phyloP scores from a whole-genome alignment of 2,113 vertebrate genomes.

The Todiramphus saurophagus region DNA sequence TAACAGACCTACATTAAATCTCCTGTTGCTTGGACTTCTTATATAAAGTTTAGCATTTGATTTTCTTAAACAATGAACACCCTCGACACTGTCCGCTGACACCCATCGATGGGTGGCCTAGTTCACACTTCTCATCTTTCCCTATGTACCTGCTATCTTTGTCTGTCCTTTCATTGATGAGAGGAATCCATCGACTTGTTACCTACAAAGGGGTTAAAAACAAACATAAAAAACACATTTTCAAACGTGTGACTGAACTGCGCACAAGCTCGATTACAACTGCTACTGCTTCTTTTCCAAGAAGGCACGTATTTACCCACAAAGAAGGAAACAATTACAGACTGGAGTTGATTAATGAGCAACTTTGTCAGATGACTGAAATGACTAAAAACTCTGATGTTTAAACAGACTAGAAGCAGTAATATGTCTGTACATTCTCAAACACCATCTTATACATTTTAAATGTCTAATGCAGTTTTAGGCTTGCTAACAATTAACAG shows the following conservation, averaged over 20 bases:
- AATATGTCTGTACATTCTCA: background rate
- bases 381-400: background rate
- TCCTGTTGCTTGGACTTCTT: slow-evolving; percentile 41
- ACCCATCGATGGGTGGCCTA: slow-evolving; percentile 17
- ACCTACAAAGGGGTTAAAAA: slow-evolving; percentile 78
- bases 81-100: slow-evolving; percentile 15
- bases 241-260: background rate
- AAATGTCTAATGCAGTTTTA: background rate
- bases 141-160: slow-evolving; percentile 94
- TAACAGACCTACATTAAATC: slow-evolving; percentile 39
- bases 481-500: background rate
- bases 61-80: slow-evolving; percentile 35
- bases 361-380: background rate
- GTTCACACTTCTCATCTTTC: slow-evolving; percentile 43
- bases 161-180: slow-evolving; percentile 96
- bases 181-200: slow-evolving; percentile 98
- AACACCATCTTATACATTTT: background rate
- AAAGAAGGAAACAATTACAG: background rate
- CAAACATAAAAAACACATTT: background rate
- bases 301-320: background rate
- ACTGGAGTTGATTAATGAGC: background rate
- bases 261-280: background rate
- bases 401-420: background rate
- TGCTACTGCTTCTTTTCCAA: background rate
- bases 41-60: slow-evolving; percentile 43